A percentile compares a stretch with the other conserved stretches of the same genome.
Evolutionary conservation across 1,140 invertebrate species (phyloP).

Genomic region (Acyrthosiphon pisum): DNA sequence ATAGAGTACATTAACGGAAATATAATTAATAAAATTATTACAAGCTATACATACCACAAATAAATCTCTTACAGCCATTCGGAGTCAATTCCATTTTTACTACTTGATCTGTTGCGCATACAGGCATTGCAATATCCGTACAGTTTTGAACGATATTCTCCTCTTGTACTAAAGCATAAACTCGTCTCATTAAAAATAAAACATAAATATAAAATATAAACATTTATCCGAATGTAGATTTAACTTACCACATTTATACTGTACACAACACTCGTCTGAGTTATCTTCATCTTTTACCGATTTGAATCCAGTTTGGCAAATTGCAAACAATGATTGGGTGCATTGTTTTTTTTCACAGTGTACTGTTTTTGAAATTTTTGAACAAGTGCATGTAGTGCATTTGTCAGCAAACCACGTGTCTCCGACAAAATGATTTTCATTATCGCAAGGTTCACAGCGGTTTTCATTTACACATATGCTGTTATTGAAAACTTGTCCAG

Average conservation of each 20-base stretch:
- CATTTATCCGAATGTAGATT: neutral
- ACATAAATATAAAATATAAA: too few species aligned
- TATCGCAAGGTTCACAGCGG: slow-evolving; percentile 73
- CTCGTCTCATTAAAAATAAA: neutral
- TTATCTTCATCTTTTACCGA: slow-evolving; percentile 67
- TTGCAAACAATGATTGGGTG: slow-evolving; percentile 66
- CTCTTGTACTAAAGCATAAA: slow-evolving; percentile 57
- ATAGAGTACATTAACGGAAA: neutral
- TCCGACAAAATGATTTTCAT: slow-evolving; percentile 69
- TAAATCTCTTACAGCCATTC: slow-evolving; percentile 65
- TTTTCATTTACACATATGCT: slow-evolving; percentile 68
- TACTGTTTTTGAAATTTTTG: slow-evolving; percentile 62
- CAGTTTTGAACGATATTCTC: slow-evolving; percentile 35
- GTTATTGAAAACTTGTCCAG: slow-evolving; percentile 69
- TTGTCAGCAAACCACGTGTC: slow-evolving; percentile 70
- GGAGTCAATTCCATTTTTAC: slow-evolving; percentile 41
- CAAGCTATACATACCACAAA: slow-evolving; percentile 69
- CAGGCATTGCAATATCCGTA: slow-evolving; percentile 28
- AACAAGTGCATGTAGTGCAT: slow-evolving; percentile 80
- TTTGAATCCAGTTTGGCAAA: slow-evolving; percentile 68
- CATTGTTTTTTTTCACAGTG: slow-evolving; percentile 70
- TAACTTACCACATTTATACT: slow-evolving; percentile 72
- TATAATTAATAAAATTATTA: neutral
- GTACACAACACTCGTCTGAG: slow-evolving; percentile 72
- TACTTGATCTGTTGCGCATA: slow-evolving; percentile 39